phyloP scores from a whole-genome alignment of 2,888 invertebrate species.

The Sphaerophoria rueppellii region DNA sequence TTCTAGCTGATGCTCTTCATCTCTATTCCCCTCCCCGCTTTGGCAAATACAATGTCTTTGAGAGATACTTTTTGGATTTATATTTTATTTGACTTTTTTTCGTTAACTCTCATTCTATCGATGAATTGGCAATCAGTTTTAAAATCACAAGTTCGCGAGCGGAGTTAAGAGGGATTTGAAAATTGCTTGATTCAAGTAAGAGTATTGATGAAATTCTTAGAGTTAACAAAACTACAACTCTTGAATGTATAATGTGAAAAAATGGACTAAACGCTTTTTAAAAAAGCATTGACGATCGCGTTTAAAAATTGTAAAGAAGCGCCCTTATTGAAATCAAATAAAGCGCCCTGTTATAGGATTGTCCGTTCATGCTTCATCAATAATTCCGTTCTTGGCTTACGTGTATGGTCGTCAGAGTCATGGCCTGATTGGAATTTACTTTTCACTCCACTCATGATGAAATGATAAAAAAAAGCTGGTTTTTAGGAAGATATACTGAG shows the following conservation, averaged over 20 bases:
- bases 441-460: slow-evolving; percentile 34
- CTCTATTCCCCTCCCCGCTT: slow-evolving; percentile 28
- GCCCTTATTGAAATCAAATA: too few relatives aligned
- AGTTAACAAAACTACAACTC: too few relatives aligned
- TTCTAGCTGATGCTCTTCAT: slow-evolving; percentile 26
- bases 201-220: too few relatives aligned
- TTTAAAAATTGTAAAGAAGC: too few relatives aligned
- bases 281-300: too few relatives aligned
- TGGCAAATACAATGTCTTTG: slow-evolving; percentile 30
- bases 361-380: background rate
- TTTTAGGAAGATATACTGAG: slow-evolving; percentile 31
- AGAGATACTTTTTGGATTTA: slow-evolving; percentile 46
- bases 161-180: background rate
- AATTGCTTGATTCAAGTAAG: background rate
- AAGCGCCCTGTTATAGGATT: background rate
- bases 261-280: too few relatives aligned
- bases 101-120: slow-evolving; percentile 53
- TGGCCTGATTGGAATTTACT: slow-evolving; percentile 57
- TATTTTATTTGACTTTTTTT: slow-evolving; percentile 41
- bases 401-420: slow-evolving; percentile 7
- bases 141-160: background rate
- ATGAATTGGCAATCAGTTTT: slow-evolving; percentile 52
- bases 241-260: too few relatives aligned
- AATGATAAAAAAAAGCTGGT: background rate
- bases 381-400: background rate